These are phyloP conservation scores for Pitangus sulphuratus DNA, from an alignment of 2,797 vertebrate genomes.

Conservation along the genomic window DNA sequence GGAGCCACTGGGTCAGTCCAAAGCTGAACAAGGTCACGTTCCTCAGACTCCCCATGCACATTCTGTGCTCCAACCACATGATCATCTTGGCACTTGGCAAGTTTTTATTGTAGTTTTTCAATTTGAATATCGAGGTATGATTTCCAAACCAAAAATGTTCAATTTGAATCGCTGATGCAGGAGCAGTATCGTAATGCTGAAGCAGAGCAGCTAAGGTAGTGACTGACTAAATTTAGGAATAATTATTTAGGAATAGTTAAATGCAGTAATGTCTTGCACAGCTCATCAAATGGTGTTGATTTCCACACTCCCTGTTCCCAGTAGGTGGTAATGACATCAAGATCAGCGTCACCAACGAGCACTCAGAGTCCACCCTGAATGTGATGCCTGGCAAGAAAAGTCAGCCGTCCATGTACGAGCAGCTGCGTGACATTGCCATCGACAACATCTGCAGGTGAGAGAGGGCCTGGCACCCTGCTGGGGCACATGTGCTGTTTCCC, in stretches of 20 bases:
- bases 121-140: background rate
- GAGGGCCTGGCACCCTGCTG: background rate
- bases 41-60: background rate
- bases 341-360: conserved; percentile 95
- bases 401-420: conserved; percentile 96
- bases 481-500: accelerated
- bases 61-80: background rate
- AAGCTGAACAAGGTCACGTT: background rate
- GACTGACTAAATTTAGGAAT: background rate
- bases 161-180: background rate
- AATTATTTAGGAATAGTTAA: background rate
- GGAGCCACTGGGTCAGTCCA: background rate
- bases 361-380: conserved; percentile 91
- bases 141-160: background rate
- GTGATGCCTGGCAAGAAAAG: conserved; percentile 84
- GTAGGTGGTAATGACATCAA: conserved; percentile 91
- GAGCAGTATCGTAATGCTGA: background rate
- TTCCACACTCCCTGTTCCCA: background rate
- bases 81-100: background rate
- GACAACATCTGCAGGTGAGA: conserved; percentile 97
- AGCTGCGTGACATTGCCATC: conserved; percentile 96
- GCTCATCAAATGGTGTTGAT: background rate
- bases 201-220: background rate
- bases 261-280: background rate
- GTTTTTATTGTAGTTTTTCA: background rate